Base-by-base conservation (phyloP, 2,888 invertebrate genomes). In the Eupelmus urozonus region DNA sequence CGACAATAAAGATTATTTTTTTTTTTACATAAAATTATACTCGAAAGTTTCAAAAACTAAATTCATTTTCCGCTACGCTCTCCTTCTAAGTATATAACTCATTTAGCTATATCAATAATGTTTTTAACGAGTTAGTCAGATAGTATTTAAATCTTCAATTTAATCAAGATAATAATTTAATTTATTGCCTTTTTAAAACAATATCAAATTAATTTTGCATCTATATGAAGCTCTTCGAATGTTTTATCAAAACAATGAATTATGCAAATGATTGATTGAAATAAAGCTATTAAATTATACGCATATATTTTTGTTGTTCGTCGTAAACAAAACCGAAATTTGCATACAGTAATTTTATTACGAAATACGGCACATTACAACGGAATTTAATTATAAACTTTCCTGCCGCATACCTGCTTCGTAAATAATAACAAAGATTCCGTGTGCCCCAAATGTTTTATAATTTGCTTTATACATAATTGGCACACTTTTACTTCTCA, bases 191-290 rank as follows among this genome's bases (percentile, higher is more conserved):
- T 9, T 34, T 3, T 34, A 34, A 9, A 34, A 25, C 9, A 16
- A 59, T 59, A 59, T n/a, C 13, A 29, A 59, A 59, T 59, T 55
- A 55, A 23, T 23, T 55, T 59, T 9, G 5, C 49, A 49, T 49
- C 2, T 20, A 60, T 13, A 40, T 60, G 40, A 66, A 53, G 5
- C 20, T 20, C 18, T 40, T 34, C 3, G 23, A 62, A 62, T 25
- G 20, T 18, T 18, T 23, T 62, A 34, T 59, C n/a, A 34, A 18
- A 29, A 34, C 59, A 59, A 2, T 59, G 11, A 34, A 59, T 62
- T 62, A 23, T 62, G 23, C 3, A 42, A 23, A 62, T 42, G 16
- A 60, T 2, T 60, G 40, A 60, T 57, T 57, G 16, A 57, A 57
- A 4, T 16, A 27, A 27, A 57, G 57, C 27, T 16, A 27, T 57